phyloP scores from a whole-genome alignment of 2,113 vertebrate species.

The Pitta sordida region DNA sequence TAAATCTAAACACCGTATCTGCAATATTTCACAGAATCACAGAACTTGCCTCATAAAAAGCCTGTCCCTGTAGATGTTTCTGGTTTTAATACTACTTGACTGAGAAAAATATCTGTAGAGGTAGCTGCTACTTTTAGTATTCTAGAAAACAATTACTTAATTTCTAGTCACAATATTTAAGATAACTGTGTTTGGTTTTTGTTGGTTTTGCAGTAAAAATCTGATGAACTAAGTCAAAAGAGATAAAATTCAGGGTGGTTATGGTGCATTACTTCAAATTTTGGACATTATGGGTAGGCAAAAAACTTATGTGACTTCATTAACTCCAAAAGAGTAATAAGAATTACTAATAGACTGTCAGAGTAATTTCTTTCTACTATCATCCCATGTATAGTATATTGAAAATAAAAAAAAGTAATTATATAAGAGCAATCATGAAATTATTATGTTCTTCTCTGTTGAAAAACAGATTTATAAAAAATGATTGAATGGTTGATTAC shows the following conservation, averaged over 20 bases:
- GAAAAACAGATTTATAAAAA: slow-evolving; percentile 2
- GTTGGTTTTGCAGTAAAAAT: not conserved
- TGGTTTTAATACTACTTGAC: not conserved
- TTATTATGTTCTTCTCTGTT: not conserved
- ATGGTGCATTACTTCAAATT: not conserved
- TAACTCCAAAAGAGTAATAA: not conserved
- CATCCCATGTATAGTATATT: not conserved
- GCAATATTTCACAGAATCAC: too few species aligned
- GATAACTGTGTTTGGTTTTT: not conserved
- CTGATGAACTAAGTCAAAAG: not conserved
- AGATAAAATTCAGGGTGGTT: not conserved
- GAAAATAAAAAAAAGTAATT: not conserved
- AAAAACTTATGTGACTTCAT: not conserved
- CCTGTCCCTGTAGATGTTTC: not conserved
- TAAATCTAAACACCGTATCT: not conserved
- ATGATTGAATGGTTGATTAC: not conserved
- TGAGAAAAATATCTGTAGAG: not conserved
- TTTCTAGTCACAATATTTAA: not conserved
- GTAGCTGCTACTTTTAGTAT: not conserved
- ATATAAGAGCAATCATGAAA: not conserved
- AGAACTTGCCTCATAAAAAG: not conserved
- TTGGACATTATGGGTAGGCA: not conserved
- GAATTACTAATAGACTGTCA: not conserved
- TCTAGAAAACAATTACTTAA: not conserved
- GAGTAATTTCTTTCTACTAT: not conserved